phyloP scores from a whole-genome alignment of 2,113 vertebrate species.

The Theropithecus gelada region DNA sequence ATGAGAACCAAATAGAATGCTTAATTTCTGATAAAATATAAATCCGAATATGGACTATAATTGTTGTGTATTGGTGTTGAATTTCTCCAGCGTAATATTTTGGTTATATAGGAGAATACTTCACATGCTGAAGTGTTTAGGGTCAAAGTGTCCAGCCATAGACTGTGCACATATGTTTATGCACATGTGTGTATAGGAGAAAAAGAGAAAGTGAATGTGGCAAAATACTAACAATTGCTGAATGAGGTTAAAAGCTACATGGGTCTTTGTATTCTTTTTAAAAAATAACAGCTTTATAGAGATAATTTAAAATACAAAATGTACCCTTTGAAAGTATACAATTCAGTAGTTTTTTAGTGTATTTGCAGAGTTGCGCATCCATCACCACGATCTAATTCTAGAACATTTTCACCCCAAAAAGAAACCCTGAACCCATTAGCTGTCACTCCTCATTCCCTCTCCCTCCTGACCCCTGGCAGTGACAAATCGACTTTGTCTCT shows the following conservation, averaged over 20 bases:
- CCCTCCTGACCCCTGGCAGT: not conserved
- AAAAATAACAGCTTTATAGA: not conserved
- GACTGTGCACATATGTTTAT: accelerated
- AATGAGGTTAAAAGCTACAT: not conserved
- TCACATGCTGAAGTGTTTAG: not conserved
- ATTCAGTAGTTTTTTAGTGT: not conserved
- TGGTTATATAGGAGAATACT: not conserved
- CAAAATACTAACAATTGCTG: not conserved
- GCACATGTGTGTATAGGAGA: not conserved
- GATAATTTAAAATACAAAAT: not conserved
- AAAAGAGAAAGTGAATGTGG: not conserved
- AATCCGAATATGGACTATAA: not conserved
- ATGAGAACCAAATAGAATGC: not conserved
- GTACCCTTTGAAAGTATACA: not conserved
- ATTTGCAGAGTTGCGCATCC: not conserved
- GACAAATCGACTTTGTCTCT: not conserved
- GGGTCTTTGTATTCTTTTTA: not conserved
- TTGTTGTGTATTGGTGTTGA: not conserved
- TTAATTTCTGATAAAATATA: not conserved
- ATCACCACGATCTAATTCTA: not conserved
- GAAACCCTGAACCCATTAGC: not conserved
- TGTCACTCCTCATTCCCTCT: not conserved
- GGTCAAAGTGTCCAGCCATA: not conserved
- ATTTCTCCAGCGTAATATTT: not conserved
- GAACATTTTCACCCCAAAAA: not conserved